Evolutionary conservation across 2,113 vertebrate genomes (phyloP).

Genomic region (Onychostruthus taczanowskii): DNA sequence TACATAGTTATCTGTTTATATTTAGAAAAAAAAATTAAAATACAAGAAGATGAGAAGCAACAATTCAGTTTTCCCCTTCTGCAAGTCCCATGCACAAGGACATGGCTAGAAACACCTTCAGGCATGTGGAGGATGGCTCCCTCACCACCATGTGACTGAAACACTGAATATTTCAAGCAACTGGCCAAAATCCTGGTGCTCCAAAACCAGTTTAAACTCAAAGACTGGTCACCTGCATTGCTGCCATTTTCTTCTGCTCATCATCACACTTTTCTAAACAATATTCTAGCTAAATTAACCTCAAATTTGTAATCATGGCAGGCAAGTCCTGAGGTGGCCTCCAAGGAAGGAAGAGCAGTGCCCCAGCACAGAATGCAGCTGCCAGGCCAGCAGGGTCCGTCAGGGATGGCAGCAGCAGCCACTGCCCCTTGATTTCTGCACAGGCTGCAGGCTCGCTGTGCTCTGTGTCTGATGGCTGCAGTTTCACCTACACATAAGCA

Average conservation of each 20-base stretch:
- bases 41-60: background rate
- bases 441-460: background rate
- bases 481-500: background rate
- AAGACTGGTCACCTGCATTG: background rate
- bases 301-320: background rate
- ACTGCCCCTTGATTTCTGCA: background rate
- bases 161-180: background rate
- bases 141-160: background rate
- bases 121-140: background rate
- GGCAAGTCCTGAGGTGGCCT: background rate
- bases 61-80: background rate
- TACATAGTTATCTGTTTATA: background rate
- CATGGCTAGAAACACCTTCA: background rate
- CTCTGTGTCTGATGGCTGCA: background rate
- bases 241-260: background rate
- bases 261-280: background rate
- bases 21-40: background rate
- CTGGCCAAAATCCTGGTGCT: background rate
- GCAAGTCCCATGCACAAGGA: background rate
- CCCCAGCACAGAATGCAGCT: background rate
- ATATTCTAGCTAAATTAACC: background rate
- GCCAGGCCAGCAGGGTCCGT: background rate
- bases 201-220: background rate
- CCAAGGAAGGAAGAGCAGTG: slow-evolving; percentile 2
- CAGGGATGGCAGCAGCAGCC: background rate